These are phyloP conservation scores for Coptodon rendalli DNA, from an alignment of 2,113 vertebrate genomes.

Conservation along the genomic window DNA sequence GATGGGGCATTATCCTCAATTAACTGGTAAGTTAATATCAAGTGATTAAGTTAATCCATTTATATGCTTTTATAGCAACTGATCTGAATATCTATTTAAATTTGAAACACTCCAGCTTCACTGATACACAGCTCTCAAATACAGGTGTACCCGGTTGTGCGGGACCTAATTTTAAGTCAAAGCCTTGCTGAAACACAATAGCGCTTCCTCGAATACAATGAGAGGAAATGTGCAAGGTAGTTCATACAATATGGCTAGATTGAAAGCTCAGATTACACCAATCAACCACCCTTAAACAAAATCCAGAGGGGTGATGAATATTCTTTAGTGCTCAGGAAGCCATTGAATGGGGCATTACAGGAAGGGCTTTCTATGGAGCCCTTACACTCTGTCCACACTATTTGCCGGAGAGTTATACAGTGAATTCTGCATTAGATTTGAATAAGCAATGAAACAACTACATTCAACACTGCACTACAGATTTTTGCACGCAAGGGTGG, in stretches of 20 bases:
- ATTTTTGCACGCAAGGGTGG: not conserved
- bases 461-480: not conserved
- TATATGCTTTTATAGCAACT: not conserved
- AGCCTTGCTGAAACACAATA: slow-evolving; percentile 1
- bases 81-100: not conserved
- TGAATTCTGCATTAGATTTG: not conserved
- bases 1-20: not conserved
- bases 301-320: slow-evolving; percentile 32
- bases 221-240: slow-evolving; percentile 53
- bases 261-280: slow-evolving; percentile 33
- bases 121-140: not conserved
- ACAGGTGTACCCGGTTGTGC: not conserved
- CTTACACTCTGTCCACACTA: not conserved
- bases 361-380: not conserved
- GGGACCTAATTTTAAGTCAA: slow-evolving; percentile 8
- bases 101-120: not conserved
- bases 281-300: slow-evolving; percentile 22
- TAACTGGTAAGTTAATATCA: not conserved
- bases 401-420: not conserved
- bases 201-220: slow-evolving; percentile 43
- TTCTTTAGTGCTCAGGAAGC: slow-evolving; percentile 30
- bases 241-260: slow-evolving; percentile 44
- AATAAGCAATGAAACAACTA: not conserved
- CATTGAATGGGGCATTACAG: slow-evolving; percentile 14
- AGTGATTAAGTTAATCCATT: not conserved